phyloP scores from a whole-genome alignment of 2,888 invertebrate species.

The Lithodes maja region DNA sequence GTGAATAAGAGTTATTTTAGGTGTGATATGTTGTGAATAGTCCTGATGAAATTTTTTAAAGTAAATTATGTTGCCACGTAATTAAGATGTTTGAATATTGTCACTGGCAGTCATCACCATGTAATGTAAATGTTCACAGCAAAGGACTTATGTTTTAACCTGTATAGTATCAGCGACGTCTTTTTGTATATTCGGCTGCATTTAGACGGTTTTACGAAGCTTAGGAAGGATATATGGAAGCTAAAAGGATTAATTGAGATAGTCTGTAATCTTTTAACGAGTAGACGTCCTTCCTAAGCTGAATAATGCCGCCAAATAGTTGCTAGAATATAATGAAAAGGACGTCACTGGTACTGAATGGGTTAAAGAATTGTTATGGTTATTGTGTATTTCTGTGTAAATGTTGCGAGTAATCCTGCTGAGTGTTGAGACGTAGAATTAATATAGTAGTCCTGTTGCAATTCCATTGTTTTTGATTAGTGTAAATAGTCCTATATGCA shows the following conservation, averaged over 20 bases:
- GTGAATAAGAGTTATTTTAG: conserved; percentile 14
- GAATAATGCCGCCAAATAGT: not conserved
- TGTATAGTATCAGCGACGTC: not conserved
- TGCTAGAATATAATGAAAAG: not conserved
- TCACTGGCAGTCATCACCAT: not conserved
- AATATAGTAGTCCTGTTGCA: conserved; percentile 18
- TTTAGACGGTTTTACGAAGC: not conserved
- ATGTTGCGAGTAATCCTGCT: conserved; percentile 39
- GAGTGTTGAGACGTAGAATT: not conserved
- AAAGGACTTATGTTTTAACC: not conserved
- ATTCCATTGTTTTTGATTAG: conserved; percentile 38
- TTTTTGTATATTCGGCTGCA: not conserved
- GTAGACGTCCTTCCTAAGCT: not conserved
- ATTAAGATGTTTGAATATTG: not conserved
- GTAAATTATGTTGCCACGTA: not conserved
- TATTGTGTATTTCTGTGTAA: conserved; percentile 53
- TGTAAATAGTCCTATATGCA: conserved; percentile 59
- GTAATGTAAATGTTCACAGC: not conserved
- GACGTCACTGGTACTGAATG: not conserved
- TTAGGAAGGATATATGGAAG: not conserved
- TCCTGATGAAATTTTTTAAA: not conserved
- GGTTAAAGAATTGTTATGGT: conserved; percentile 29
- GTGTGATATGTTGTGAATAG: not conserved
- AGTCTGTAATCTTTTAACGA: not conserved
- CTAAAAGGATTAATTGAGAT: not conserved